These are phyloP conservation scores for Desmodus rotundus DNA, from an alignment of 2,113 vertebrate genomes.

Conservation along the genomic window DNA sequence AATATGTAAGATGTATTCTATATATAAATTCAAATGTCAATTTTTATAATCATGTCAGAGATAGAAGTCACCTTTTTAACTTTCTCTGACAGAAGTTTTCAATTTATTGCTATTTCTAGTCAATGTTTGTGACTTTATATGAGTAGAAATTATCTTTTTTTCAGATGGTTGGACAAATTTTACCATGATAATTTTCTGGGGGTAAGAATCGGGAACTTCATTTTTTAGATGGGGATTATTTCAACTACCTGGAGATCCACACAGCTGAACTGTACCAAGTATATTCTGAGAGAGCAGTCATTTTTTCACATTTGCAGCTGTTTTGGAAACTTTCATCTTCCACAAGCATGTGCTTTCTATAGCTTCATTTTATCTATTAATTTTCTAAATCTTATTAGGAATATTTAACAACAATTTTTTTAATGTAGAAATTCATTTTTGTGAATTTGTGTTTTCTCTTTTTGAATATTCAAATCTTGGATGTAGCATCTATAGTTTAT, in stretches of 20 bases:
- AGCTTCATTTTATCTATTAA: not conserved
- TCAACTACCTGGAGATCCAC: not conserved
- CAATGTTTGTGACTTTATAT: not conserved
- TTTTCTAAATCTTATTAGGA: constrained; percentile 2
- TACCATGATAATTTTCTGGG: not conserved
- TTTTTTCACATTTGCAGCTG: not conserved
- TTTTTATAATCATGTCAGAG: not conserved
- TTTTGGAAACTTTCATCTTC: not conserved
- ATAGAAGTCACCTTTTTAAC: not conserved
- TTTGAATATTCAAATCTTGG: not conserved
- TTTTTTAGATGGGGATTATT: not conserved
- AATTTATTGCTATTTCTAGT: not conserved
- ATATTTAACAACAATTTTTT: not conserved
- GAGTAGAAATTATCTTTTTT: not conserved
- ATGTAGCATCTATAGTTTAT: not conserved
- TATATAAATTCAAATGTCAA: not conserved
- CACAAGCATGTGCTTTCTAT: not conserved
- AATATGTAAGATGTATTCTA: not conserved
- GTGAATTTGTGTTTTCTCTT: not conserved
- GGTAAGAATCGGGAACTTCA: not conserved
- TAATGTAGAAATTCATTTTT: not conserved
- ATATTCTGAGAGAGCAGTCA: not conserved
- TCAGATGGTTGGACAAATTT: not conserved
- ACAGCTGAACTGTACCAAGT: not conserved
- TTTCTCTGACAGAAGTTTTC: not conserved